Conservation (phyloP, 30 jellyfish, hydroid and myxozoan genomes). For the Cassiopea andromeda region DNA sequence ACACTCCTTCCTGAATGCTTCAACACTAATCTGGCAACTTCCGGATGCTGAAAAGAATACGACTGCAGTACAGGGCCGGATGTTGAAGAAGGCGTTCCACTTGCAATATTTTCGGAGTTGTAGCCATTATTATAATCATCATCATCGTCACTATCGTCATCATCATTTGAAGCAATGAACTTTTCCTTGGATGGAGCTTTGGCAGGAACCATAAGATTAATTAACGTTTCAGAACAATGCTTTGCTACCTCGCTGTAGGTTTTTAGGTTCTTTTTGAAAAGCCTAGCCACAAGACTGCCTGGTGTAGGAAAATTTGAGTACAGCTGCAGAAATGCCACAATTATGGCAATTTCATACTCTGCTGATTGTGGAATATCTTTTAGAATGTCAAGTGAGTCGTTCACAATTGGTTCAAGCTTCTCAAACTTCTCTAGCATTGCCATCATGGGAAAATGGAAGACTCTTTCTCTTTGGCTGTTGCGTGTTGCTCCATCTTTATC, state of each 20-base stretch:
- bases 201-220: conserved; percentile 47
- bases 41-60: conserved; percentile 56
- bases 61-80: conserved; percentile 1
- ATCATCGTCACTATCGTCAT: not conserved
- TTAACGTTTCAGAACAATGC: conserved; percentile 30
- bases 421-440: conserved; percentile 61
- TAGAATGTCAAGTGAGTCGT: conserved; percentile 34
- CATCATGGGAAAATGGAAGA: conserved; percentile 71
- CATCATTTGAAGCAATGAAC: not conserved
- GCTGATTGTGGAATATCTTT: conserved; percentile 6
- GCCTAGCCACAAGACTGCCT: conserved; percentile 35
- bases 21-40: conserved; percentile 23
- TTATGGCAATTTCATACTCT: conserved; percentile 51
- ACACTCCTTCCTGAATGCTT: conserved; percentile 38
- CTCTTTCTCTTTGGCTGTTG: conserved; percentile 12
- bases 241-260: conserved; percentile 22
- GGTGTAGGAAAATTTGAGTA: conserved; percentile 47
- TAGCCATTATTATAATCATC: conserved; percentile 4
- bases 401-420: conserved; percentile 25
- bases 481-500: not conserved
- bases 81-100: not conserved
- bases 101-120: not conserved
- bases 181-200: conserved; percentile 21
- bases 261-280: conserved; percentile 3
- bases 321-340: conserved; percentile 40